Evolutionary conservation across 2,888 invertebrate species (phyloP), one percentile per base, ranked within the genome.

Genomic region (Drepana falcataria): DNA sequence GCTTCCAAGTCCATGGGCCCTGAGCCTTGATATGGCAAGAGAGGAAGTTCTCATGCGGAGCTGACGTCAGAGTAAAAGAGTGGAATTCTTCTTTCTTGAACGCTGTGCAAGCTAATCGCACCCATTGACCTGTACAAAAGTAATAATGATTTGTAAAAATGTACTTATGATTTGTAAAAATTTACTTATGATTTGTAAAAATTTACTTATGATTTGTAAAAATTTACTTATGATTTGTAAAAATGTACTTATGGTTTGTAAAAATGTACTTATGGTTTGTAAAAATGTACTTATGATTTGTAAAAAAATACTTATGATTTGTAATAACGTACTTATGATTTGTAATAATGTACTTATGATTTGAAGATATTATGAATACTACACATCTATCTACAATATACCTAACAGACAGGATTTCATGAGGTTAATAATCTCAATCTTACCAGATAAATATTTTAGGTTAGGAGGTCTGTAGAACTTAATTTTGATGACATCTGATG

Each of bases 1-100:
- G 87, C 71, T 98, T 98, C 98, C 98, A 99, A 0, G 98, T 98
- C 98, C 98, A 98, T 0, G 98, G 98, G 0, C 98, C 95, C 76
- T 93, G 93, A 0, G 93, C 93, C 65, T 98, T 99, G 64, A 99
- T 98, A 79, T 98, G 98, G 72, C 98, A 97, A 2, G 98, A 97
- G 7, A 99, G 92, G 81, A 95, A 97, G 83, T 98, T 97, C 83
- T 98, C 98, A 74, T 99, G 98, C 0, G 98, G 98, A 0, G 98
- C 98, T 7, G 98, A 98, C 0, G 98, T 98, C 53, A 99, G 83
- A 0, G 98, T 98, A 81, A 99, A 98, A 9, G 98, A 98, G 82
- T 99, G 98, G 85, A 96, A 98, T 83, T 98, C 98, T 70, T 95
- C 95, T 6, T 95, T 95, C 59, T 95, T 93, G 77, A 98, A 97